Conservation (phyloP, 1,140 invertebrate genomes). For the Thalassaphorura encarpata region DNA sequence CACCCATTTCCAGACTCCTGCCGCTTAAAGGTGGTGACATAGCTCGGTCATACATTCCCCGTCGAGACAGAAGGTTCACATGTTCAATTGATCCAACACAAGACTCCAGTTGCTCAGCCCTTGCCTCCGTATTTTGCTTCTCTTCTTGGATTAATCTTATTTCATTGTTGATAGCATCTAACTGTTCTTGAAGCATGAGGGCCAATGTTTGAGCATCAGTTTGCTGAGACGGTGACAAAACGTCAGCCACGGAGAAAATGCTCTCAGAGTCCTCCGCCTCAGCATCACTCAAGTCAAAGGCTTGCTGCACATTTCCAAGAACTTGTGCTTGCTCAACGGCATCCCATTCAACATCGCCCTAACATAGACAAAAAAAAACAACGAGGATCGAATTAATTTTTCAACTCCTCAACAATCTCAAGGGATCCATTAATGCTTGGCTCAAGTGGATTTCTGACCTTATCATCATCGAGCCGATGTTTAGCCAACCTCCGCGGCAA, state of each 20-base stretch:
- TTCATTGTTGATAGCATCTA: constrained; percentile 99
- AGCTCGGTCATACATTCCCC: constrained; percentile 40
- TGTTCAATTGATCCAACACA: constrained; percentile 89
- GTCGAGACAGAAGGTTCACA: constrained; percentile 72
- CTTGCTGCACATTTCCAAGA: constrained; percentile 81
- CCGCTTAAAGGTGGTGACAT: constrained; percentile 32
- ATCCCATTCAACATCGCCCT: constrained; percentile 74
- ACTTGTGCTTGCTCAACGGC: constrained; percentile 88
- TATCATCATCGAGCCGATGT: constrained; percentile 56
- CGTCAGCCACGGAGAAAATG: constrained; percentile 58
- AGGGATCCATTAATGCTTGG: no score
- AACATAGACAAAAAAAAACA: not conserved
- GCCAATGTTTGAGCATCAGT: constrained; percentile 95
- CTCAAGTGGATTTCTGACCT: not conserved
- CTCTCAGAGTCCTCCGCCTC: constrained; percentile 67
- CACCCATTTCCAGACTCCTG: constrained; percentile 31
- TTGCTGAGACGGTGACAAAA: constrained; percentile 60
- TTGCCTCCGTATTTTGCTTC: constrained; percentile 92
- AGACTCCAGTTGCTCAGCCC: constrained; percentile 94
- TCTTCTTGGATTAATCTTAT: constrained; percentile 97
- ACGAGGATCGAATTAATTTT: constrained; percentile 4
- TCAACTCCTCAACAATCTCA: no score
- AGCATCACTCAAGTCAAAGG: constrained; percentile 70
- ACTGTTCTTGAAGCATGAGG: constrained; percentile 95
- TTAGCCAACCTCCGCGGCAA: constrained; percentile 55